Evolutionary conservation across 2,797 vertebrate species (phyloP), one percentile per base, ranked within the genome.

Genomic region (Rhinatrema bivittatum): DNA sequence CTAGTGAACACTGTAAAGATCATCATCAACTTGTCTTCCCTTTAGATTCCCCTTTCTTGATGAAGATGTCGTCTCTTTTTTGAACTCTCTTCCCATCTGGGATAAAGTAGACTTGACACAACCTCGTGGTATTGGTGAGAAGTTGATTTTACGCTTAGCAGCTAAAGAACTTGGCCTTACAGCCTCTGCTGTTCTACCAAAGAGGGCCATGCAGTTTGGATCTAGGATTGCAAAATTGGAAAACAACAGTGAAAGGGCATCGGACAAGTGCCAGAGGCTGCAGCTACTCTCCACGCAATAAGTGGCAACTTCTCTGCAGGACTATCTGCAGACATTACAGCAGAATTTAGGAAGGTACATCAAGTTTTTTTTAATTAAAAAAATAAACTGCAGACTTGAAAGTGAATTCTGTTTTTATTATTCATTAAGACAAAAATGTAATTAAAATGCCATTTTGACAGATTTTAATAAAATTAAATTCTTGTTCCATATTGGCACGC

Each of bases 141-240:
- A 99, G 39, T 66, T 98, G 36, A 73, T 98, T 34, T 67, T 99
- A 46, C 86, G 93, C 9, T 78, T 89, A 38, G 64, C 72, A 1
- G 96, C 88, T 5, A 38, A 23, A 27, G 76, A 74, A 46, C 53
- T 97, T 7, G 93, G 93, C 38, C 85, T 97, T 6, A 51, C 72
- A 9, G 57, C 60, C 14, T 87, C 89, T 0, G 70, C 87, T 3
- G 20, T 87, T 10, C 59, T 96, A 56, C 94, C 92, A 2, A 99
- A 98, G 65, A 86, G 91, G 54, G 96, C 94, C 35, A 89, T 99
- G 65, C 96, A 99, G 56, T 99, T 99, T 21, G 94, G 94, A 36
- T 95, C 90, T 31, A 85, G 93, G 42, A 97, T 98, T 32, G 93
- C 93, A 40, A 97, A 98, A 63, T 76, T 98, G 53, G 94, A 98